These are phyloP conservation scores for Therioaphis trifolii DNA, from an alignment of 2,888 invertebrate species.

Conservation along the genomic window DNA sequence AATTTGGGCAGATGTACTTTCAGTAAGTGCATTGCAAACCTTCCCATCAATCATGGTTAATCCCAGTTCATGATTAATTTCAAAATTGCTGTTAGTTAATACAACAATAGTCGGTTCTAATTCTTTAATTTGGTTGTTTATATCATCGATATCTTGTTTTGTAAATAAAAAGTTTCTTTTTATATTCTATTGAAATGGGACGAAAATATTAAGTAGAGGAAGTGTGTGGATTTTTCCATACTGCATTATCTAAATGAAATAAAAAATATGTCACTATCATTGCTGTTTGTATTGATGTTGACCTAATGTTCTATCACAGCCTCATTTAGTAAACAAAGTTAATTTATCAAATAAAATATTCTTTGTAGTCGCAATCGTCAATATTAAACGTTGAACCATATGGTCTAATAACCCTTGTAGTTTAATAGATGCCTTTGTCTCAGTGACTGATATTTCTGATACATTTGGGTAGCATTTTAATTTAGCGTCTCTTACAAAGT, in stretches of 20 bases:
- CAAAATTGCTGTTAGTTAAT: neutral
- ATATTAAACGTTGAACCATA: slow-evolving; percentile 3
- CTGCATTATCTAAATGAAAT: neutral
- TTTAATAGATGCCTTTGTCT: slow-evolving; percentile 8
- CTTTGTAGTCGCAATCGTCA: neutral
- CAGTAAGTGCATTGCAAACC: neutral
- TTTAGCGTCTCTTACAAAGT: slow-evolving; percentile 12
- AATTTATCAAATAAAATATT: slow-evolving; percentile 20
- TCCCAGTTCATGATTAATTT: neutral
- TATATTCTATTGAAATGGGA: neutral
- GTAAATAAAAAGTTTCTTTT: neutral
- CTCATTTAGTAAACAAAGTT: slow-evolving; percentile 39
- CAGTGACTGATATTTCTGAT: too few species aligned
- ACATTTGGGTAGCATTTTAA: slow-evolving; percentile 23
- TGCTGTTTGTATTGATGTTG: slow-evolving; percentile 26
- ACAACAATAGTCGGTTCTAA: neutral
- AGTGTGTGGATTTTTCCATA: slow-evolving; percentile 8
- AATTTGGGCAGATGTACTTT: neutral
- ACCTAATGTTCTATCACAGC: slow-evolving; percentile 39
- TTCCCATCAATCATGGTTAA: neutral
- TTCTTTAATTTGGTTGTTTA: slow-evolving; percentile 7
- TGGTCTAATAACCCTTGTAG: slow-evolving; percentile 22
- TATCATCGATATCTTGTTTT: neutral
- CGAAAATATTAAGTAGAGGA: slow-evolving; percentile 21
- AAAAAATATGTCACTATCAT: slow-evolving; percentile 12